Evolutionary conservation across 2,888 invertebrate genomes (phyloP).

Genomic region (Brenthis ino): DNA sequence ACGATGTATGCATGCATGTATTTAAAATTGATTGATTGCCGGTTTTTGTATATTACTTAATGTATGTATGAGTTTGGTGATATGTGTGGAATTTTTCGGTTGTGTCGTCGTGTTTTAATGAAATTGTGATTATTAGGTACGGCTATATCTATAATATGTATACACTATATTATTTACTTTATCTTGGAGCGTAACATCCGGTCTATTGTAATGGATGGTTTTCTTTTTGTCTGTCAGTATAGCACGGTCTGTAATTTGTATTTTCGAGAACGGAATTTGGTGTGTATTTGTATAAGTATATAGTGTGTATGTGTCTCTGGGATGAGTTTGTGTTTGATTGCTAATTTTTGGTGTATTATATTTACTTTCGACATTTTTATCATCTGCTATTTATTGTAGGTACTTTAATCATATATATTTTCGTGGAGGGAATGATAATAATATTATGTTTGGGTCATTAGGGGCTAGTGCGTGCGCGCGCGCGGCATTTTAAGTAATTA

Average conservation of each 20-base stretch:
- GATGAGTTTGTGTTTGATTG: constrained; percentile 11
- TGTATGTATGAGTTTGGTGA: background rate
- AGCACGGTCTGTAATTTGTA: constrained; percentile 13
- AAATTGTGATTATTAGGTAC: constrained; percentile 6
- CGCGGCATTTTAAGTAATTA: too few species aligned
- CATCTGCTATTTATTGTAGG: too few species aligned
- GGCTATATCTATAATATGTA: background rate
- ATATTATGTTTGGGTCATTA: too few species aligned
- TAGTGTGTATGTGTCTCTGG: too few species aligned
- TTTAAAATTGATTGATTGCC: too few species aligned
- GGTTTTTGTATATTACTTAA: too few species aligned
- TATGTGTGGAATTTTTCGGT: constrained; percentile 7
- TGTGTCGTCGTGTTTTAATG: background rate
- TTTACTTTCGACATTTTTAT: background rate
- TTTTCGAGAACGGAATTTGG: too few species aligned
- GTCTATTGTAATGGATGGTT: constrained; percentile 24
- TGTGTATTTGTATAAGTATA: too few species aligned
- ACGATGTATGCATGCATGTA: too few species aligned
- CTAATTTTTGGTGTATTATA: constrained; percentile 20
- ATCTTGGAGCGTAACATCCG: constrained; percentile 17
- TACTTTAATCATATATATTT: too few species aligned
- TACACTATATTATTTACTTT: constrained; percentile 10
- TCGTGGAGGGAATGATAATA: too few species aligned
- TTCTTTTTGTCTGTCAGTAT: constrained; percentile 66
- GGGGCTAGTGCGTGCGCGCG: too few species aligned